These are phyloP conservation scores for Echinops telfairi DNA, from an alignment of 2,113 vertebrate genomes.

Conservation along the genomic window DNA sequence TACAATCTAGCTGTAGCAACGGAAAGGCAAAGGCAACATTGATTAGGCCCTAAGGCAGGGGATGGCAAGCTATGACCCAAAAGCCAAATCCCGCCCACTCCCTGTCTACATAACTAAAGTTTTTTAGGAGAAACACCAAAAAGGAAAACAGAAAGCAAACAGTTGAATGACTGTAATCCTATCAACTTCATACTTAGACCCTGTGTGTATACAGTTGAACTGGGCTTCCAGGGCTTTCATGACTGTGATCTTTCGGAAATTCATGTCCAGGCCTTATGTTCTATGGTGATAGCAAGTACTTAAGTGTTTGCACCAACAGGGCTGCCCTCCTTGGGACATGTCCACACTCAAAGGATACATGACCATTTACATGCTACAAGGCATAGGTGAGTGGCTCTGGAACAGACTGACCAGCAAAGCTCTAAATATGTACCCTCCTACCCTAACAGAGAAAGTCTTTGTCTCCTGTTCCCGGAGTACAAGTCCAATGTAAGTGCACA, in stretches of 20 bases:
- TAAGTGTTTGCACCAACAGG: background rate
- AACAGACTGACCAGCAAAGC: background rate
- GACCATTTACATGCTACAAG: background rate
- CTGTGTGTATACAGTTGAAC: background rate
- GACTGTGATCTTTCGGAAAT: background rate
- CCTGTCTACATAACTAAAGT: background rate
- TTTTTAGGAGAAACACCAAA: too few relatives aligned
- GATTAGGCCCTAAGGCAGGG: background rate
- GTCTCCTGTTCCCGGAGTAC: background rate
- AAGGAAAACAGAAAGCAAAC: background rate
- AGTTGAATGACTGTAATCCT: background rate
- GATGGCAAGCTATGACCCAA: background rate
- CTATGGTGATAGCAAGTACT: background rate
- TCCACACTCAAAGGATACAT: background rate
- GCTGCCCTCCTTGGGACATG: background rate
- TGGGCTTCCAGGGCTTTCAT: background rate
- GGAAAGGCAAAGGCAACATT: background rate
- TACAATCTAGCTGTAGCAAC: background rate
- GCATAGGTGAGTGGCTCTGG: background rate
- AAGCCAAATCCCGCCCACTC: background rate
- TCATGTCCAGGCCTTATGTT: background rate
- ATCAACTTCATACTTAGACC: background rate
- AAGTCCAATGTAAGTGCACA: background rate
- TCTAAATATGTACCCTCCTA: background rate
- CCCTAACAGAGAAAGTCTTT: background rate